Evolutionary conservation across 2,113 vertebrate genomes (phyloP), one percentile per base, ranked within the genome.

Genomic region (Echinops telfairi): DNA sequence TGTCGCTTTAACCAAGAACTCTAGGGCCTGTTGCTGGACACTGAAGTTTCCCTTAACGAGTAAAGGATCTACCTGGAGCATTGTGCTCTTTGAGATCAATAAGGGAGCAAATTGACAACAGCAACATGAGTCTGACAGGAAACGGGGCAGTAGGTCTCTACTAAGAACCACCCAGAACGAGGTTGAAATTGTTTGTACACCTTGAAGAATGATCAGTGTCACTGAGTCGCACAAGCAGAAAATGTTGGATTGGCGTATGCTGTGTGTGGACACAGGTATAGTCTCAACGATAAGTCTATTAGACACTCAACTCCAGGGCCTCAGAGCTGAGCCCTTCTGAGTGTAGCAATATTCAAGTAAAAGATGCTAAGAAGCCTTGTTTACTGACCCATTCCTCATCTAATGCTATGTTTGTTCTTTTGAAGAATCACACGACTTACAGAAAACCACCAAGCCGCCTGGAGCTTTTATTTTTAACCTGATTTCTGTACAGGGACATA

Each of bases 381-480:
- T 53, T 53, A 53, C 10, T 53, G 47, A 53, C 19, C 60, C 89
- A 94, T 38, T 85, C 36, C 64, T 89, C 86, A 84, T 85, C n/a
- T n/a, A n/a, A n/a, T n/a, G n/a, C n/a, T n/a, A n/a, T 58, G 3
- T 91, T 27, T 60, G 23, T 38, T 83, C 16, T 53, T 93, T 71
- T 27, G 80, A 93, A 83, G 10, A 94, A 84, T 33, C 31, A 89
- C 17, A 80, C 80, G 86, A 94, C 90, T 70, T 66, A 94, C 43
- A 90, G 62, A 93, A 94, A 96, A 85, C 23, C 15, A 76, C 88
- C 79, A 94, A 62, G 11, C 75, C 89, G 96, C 84, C 98, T 82
- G 95, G 97, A 98, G 98, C 98, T 92, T 97, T 99, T 99, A 99
- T 99, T 99, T 97, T 97, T 97, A 86, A 31, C 0, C 86, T 98